Percentiles rank a stretch among this genome's conserved stretches.
phyloP scores from a whole-genome alignment of 1,140 invertebrate species.

The Trypoxylus dichotomus region DNA sequence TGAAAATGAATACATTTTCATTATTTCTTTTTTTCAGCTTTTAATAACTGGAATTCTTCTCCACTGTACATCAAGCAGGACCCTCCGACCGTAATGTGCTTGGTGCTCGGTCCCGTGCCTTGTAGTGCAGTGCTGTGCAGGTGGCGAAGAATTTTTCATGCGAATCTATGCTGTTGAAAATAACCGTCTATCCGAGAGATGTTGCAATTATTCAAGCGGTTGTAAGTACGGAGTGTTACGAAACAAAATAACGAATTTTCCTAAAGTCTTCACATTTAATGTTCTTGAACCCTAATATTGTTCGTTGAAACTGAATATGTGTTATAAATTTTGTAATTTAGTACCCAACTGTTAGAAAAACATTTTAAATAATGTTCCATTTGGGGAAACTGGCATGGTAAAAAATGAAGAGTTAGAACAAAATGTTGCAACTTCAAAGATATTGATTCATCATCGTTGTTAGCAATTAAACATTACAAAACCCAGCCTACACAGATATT shows the following conservation, averaged over 20 bases:
- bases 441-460: too few species aligned
- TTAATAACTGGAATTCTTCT: slow-evolving; percentile 25
- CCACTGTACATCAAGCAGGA: background rate
- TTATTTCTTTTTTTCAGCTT: slow-evolving; percentile 32
- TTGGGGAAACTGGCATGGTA: too few species aligned
- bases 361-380: too few species aligned
- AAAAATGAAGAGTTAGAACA: too few species aligned
- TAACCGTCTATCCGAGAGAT: background rate
- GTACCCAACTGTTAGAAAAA: too few species aligned
- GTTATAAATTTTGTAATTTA: too few species aligned
- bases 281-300: too few species aligned
- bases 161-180: background rate
- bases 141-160: background rate
- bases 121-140: background rate
- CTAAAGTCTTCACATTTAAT: background rate
- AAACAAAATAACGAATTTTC: background rate
- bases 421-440: too few species aligned
- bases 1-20: slow-evolving; percentile 41
- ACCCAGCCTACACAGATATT: too few species aligned
- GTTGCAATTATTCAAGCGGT: background rate
- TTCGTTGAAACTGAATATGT: too few species aligned
- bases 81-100: slow-evolving; percentile 19
- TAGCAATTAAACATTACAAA: too few species aligned
- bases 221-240: background rate
- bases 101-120: background rate